These are phyloP conservation scores for Macaca mulatta DNA, from an alignment of 2,113 vertebrate genomes.

Conservation along the genomic window DNA sequence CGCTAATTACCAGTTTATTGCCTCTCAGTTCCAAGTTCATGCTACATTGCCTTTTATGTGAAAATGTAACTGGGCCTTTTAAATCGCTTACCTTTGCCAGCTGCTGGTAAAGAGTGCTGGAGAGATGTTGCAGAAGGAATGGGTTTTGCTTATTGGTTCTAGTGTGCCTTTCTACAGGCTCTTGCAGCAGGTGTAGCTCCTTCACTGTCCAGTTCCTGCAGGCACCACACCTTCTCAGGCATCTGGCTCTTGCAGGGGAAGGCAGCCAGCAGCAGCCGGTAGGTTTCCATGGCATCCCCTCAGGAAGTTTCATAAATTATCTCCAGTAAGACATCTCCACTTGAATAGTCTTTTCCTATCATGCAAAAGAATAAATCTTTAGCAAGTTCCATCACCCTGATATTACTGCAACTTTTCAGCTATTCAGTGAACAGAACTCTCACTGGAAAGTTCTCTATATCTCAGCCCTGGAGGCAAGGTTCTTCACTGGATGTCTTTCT, in stretches of 20 bases:
- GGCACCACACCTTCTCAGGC: not conserved
- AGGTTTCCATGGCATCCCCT: not conserved
- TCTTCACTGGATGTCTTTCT: not conserved
- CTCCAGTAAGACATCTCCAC: not conserved
- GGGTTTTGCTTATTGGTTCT: not conserved
- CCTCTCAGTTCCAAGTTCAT: not conserved
- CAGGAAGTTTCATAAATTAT: not conserved
- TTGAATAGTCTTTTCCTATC: not conserved
- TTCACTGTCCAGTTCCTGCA: not conserved
- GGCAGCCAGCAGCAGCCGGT: not conserved
- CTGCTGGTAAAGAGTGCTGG: not conserved
- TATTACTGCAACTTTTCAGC: not conserved
- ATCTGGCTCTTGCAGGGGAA: fast-evolving
- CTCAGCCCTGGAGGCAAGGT: not conserved
- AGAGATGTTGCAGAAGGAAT: not conserved
- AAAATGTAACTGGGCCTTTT: not conserved
- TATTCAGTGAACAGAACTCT: not conserved
- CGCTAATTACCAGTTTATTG: not conserved
- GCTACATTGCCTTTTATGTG: not conserved
- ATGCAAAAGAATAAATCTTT: not conserved
- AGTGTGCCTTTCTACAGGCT: not conserved
- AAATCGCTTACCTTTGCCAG: not conserved
- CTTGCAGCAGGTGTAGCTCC: too few relatives aligned
- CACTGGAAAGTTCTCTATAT: not conserved
- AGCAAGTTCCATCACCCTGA: not conserved